These are phyloP conservation scores for Ceratosolen solmsi DNA, from an alignment of 1,140 invertebrate genomes.

Conservation along the genomic window DNA sequence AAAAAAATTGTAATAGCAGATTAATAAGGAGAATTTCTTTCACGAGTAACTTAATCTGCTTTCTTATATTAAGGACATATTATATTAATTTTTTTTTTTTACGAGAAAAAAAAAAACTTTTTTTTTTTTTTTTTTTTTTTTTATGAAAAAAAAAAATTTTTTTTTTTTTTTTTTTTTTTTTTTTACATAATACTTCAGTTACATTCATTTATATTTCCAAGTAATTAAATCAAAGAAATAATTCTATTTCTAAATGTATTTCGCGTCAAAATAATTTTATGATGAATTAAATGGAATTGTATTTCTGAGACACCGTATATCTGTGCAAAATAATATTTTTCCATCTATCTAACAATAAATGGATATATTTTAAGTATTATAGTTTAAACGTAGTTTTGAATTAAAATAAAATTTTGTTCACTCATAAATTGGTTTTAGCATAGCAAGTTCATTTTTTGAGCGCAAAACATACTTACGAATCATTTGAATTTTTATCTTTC, in stretches of 20 bases:
- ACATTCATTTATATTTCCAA: not conserved
- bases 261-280: not conserved
- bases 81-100: too few species aligned
- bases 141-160: too few species aligned
- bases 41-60: too few species aligned
- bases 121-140: too few species aligned
- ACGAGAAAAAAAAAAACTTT: too few species aligned
- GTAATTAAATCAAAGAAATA: not conserved
- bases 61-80: too few species aligned
- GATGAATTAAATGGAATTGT: not conserved
- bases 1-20: too few species aligned
- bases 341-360: not conserved
- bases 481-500: slow-evolving; percentile 10
- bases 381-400: not conserved
- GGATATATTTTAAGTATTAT: not conserved
- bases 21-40: too few species aligned
- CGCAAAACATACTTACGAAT: not conserved
- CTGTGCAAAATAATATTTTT: not conserved
- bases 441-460: not conserved
- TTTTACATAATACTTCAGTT: too few species aligned
- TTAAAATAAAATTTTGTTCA: not conserved
- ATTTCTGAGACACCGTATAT: not conserved
- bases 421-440: not conserved
- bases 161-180: too few species aligned
- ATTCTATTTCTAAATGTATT: not conserved